Percentiles rank a stretch among this genome's conserved stretches.
phyloP scores from a whole-genome alignment of 2,888 invertebrate genomes.

The Sycophila texana region DNA sequence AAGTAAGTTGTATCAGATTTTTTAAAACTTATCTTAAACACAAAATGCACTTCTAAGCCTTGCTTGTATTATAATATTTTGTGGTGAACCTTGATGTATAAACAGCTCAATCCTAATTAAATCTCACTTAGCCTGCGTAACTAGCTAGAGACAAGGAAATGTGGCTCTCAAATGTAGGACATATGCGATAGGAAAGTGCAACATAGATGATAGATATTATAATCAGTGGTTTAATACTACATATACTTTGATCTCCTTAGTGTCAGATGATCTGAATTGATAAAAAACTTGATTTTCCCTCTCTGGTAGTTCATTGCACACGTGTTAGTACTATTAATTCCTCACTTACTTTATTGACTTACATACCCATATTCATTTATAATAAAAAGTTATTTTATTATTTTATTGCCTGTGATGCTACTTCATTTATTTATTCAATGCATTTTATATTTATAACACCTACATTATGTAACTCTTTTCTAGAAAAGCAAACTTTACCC shows the following conservation, averaged over 20 bases:
- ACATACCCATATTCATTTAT: slow-evolving; percentile 1
- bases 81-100: neutral
- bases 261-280: slow-evolving; percentile 45
- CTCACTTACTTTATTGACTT: neutral
- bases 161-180: slow-evolving; percentile 37
- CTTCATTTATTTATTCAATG: neutral
- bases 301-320: slow-evolving; percentile 34
- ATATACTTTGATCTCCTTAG: slow-evolving; percentile 42
- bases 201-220: slow-evolving; percentile 47
- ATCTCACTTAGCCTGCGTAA: slow-evolving; percentile 30
- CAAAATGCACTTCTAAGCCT: neutral
- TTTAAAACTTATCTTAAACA: too few species aligned
- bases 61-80: slow-evolving; percentile 7
- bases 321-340: neutral
- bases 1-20: too few species aligned
- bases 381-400: neutral
- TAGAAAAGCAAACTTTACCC: too few species aligned
- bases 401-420: neutral
- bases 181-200: slow-evolving; percentile 36
- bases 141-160: slow-evolving; percentile 29
- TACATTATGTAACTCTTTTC: neutral
- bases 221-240: slow-evolving; percentile 43
- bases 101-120: slow-evolving; percentile 27
- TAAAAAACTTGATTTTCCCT: slow-evolving; percentile 45
- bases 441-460: neutral